phyloP scores from a whole-genome alignment of 1,140 invertebrate species.

The Watersipora subatra region DNA sequence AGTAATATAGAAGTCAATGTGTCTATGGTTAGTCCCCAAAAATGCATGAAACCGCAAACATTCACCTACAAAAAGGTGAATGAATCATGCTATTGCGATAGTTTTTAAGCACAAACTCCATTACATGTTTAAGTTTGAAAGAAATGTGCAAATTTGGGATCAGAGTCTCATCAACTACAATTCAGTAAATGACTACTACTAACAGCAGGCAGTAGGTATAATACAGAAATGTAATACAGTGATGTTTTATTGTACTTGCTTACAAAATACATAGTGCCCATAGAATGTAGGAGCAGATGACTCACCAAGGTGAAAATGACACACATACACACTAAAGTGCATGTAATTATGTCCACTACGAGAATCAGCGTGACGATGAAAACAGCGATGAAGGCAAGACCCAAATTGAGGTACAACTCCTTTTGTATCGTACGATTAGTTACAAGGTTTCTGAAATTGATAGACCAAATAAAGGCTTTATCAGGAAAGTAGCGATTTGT shows the following conservation, averaged over 20 bases:
- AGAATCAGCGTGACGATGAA: slow-evolving; percentile 59
- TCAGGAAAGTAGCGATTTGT: slow-evolving; percentile 15
- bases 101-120: too few relatives aligned
- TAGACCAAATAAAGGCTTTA: slow-evolving; percentile 22
- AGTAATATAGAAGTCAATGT: slow-evolving; percentile 69
- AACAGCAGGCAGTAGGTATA: too few relatives aligned
- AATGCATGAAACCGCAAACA: slow-evolving; percentile 66
- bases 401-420: slow-evolving; percentile 58
- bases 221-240: too few relatives aligned
- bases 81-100: too few relatives aligned
- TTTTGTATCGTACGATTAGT: slow-evolving; percentile 37
- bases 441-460: slow-evolving; percentile 24
- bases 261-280: too few relatives aligned
- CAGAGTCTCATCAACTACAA: too few relatives aligned
- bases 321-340: slow-evolving; percentile 59
- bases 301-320: slow-evolving; percentile 52
- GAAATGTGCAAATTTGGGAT: too few relatives aligned
- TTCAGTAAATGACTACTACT: too few relatives aligned
- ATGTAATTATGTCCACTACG: slow-evolving; percentile 58
- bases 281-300: too few relatives aligned
- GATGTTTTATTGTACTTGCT: too few relatives aligned
- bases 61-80: slow-evolving; percentile 41
- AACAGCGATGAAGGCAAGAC: slow-evolving; percentile 60
- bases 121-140: too few relatives aligned
- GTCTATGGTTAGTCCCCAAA: slow-evolving; percentile 70